These are phyloP conservation scores for Nomada goodeniana DNA, from an alignment of 2,888 invertebrate species.

Conservation along the genomic window DNA sequence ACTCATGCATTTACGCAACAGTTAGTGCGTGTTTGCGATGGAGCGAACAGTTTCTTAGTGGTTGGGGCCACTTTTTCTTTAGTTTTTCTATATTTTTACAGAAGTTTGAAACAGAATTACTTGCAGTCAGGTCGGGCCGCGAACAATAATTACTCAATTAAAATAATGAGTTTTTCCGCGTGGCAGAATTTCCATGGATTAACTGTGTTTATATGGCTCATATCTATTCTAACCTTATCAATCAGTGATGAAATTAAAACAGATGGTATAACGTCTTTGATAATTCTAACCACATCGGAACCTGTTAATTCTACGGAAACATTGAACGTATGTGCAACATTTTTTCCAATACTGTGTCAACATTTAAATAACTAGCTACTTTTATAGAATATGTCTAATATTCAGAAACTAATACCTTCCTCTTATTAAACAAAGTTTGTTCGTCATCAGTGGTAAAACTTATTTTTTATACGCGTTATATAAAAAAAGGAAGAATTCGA, in stretches of 20 bases:
- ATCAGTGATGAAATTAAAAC: conserved; percentile 56
- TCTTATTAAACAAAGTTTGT: neutral
- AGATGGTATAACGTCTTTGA: conserved; percentile 47
- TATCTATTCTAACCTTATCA: conserved; percentile 72
- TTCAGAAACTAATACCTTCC: neutral
- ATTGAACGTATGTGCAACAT: conserved; percentile 32
- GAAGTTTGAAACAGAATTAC: conserved; percentile 46
- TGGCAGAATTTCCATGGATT: conserved; percentile 36
- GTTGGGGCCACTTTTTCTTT: conserved; percentile 59
- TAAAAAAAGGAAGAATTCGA: neutral
- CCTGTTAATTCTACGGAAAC: conserved; percentile 1
- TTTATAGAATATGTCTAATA: neutral
- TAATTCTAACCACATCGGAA: neutral
- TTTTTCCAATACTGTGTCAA: neutral
- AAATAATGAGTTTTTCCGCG: conserved; percentile 48
- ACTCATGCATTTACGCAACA: conserved; percentile 45
- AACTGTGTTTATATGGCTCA: conserved; percentile 62
- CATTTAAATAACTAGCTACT: neutral
- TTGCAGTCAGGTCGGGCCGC: neutral
- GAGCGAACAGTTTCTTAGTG: conserved; percentile 55
- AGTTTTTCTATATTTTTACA: conserved; percentile 66
- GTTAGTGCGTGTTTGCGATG: conserved; percentile 51
- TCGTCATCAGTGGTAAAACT: neutral
- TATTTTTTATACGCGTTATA: neutral
- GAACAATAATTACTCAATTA: conserved; percentile 14